Evolutionary conservation across 2,888 invertebrate genomes (phyloP).

Genomic region (Cantharis rustica): DNA sequence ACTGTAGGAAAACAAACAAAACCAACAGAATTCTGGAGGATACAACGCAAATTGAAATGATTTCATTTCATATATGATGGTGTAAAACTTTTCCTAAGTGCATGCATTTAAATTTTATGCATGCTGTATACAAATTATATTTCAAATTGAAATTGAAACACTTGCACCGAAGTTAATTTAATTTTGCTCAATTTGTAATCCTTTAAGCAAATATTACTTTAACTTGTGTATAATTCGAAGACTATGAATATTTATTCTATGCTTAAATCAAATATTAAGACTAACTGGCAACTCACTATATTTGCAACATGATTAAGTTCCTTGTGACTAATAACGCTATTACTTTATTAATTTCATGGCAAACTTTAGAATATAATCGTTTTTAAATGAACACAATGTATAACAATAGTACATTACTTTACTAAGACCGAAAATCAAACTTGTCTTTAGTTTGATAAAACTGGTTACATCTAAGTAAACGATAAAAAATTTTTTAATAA

Average conservation of each 20-base stretch:
- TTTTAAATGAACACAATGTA: no score
- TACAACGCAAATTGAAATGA: constrained; percentile 34
- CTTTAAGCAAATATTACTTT: background rate
- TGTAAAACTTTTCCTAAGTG: constrained; percentile 27
- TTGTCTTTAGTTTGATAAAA: no score
- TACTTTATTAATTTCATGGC: background rate
- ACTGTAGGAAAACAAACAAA: constrained; percentile 35
- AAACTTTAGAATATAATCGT: background rate
- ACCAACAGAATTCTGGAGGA: constrained; percentile 26
- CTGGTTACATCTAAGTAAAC: no score
- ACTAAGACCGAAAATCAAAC: no score
- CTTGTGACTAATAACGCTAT: background rate
- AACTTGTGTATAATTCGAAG: background rate
- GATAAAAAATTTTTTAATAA: no score
- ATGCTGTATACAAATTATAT: constrained; percentile 19
- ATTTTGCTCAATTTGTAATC: background rate
- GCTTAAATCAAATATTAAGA: background rate
- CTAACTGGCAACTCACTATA: background rate
- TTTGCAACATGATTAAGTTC: background rate
- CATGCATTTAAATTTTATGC: constrained; percentile 16
- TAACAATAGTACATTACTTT: no score
- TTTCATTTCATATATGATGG: constrained; percentile 27
- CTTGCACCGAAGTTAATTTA: background rate
- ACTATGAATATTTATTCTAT: background rate
- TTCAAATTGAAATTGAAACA: constrained; percentile 17